Conservation (phyloP, 2,888 invertebrate genomes). For the Agrochola macilenta region DNA sequence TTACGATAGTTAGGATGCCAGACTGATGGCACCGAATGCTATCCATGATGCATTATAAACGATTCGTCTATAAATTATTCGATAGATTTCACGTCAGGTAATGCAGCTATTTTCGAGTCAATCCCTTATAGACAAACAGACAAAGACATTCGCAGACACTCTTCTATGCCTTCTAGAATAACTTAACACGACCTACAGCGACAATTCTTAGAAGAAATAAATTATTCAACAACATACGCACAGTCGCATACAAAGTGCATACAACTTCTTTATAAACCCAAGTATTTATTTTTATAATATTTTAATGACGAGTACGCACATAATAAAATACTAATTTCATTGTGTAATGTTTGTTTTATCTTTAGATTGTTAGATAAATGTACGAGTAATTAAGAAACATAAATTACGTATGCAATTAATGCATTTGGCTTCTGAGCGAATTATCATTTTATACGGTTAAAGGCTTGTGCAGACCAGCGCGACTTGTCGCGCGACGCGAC, state of each 20-base stretch:
- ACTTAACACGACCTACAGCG: constrained; percentile 58
- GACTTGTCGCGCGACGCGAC: too few relatives aligned
- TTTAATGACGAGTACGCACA: constrained; percentile 43
- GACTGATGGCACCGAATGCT: constrained; percentile 18
- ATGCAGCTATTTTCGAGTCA: constrained; percentile 32
- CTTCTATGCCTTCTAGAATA: constrained; percentile 43
- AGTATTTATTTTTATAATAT: constrained; percentile 52
- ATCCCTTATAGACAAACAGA: constrained; percentile 27
- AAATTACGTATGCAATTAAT: constrained; percentile 42
- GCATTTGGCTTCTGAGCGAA: constrained; percentile 12
- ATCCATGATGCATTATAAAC: constrained; percentile 25
- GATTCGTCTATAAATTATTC: constrained; percentile 31
- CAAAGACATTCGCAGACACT: constrained; percentile 53
- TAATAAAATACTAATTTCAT: constrained; percentile 52
- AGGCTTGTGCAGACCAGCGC: too few relatives aligned
- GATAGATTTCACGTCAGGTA: constrained; percentile 36
- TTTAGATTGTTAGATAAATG: constrained; percentile 47
- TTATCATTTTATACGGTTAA: constrained; percentile 35
- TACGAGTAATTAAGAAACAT: constrained; percentile 47
- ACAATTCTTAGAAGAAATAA: constrained; percentile 56
- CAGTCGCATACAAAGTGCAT: constrained; percentile 51
- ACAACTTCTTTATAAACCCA: constrained; percentile 40
- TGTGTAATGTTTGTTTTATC: constrained; percentile 41
- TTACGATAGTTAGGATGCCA: constrained; percentile 4
- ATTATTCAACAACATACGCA: constrained; percentile 51